Conservation (phyloP, 1,140 invertebrate genomes). For the Physella acuta region DNA sequence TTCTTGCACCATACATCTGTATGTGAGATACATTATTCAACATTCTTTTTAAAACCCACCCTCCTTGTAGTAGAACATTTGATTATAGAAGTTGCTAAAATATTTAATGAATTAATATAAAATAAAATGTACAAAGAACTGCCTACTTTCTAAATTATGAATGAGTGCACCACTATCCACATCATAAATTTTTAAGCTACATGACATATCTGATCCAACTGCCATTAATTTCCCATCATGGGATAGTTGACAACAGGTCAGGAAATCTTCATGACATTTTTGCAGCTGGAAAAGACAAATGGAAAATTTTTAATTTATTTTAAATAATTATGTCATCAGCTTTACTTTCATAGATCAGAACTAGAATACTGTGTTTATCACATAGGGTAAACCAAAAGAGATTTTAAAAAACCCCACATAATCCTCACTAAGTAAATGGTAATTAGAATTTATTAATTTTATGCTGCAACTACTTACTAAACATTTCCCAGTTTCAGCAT, state of each 20-base stretch:
- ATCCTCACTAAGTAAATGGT: too few relatives aligned
- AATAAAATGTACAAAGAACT: too few relatives aligned
- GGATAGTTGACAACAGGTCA: constrained; percentile 54
- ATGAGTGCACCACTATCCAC: constrained; percentile 44
- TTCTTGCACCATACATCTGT: too few relatives aligned
- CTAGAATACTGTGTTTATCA: too few relatives aligned
- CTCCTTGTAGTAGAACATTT: too few relatives aligned
- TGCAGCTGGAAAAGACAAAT: constrained; percentile 26
- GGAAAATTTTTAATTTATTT: background rate
- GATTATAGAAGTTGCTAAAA: too few relatives aligned
- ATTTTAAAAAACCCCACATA: too few relatives aligned
- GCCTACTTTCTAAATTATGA: constrained; percentile 46
- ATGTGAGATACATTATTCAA: too few relatives aligned
- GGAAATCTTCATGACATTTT: constrained; percentile 48
- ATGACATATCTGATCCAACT: constrained; percentile 53
- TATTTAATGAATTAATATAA: too few relatives aligned
- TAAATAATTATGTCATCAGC: background rate
- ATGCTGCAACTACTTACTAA: constrained; percentile 9
- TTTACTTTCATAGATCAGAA: background rate
- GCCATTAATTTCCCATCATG: constrained; percentile 48
- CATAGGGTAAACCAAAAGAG: too few relatives aligned
- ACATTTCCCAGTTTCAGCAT: constrained; percentile 46
- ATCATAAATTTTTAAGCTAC: constrained; percentile 53
- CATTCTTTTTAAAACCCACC: too few relatives aligned
- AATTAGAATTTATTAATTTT: too few relatives aligned